Evolutionary conservation across 2,797 vertebrate genomes (phyloP).

Genomic region (Schizothorax lantsangensis): DNA sequence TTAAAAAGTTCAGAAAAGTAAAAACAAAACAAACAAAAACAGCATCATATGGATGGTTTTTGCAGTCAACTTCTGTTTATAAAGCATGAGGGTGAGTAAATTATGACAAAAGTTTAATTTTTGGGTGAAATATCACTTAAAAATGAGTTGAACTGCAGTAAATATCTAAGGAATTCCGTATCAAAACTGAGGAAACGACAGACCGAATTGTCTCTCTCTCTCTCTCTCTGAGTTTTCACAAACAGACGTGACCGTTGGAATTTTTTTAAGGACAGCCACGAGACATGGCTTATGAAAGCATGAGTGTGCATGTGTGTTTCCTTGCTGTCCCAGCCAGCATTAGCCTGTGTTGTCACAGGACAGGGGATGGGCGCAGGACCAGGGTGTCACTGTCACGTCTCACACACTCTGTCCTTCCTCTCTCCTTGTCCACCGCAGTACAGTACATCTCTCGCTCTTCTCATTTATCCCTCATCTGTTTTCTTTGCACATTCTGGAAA

Average conservation of each 20-base stretch:
- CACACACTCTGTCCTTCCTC: slow-evolving; percentile 43
- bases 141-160: not conserved
- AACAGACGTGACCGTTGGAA: slow-evolving; percentile 24
- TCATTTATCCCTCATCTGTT: slow-evolving; percentile 18
- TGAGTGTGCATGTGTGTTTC: slow-evolving; percentile 36
- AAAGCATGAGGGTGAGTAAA: not conserved
- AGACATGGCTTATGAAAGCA: slow-evolving; percentile 20
- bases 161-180: not conserved
- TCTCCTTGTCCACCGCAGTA: slow-evolving; percentile 19
- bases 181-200: not conserved
- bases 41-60: not conserved
- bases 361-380: not conserved
- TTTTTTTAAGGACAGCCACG: slow-evolving; percentile 15
- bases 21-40: not conserved
- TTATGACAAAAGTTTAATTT: not conserved
- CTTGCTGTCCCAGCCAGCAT: slow-evolving; percentile 14
- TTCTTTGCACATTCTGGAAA: slow-evolving; percentile 9
- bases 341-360: slow-evolving; percentile 37
- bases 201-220: not conserved
- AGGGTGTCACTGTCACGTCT: slow-evolving; percentile 55
- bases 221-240: slow-evolving; percentile 7
- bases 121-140: not conserved
- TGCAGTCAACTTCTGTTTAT: not conserved
- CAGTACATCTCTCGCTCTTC: slow-evolving; percentile 20
- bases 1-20: not conserved